These are phyloP conservation scores for Nomada ruficornis DNA, from an alignment of 2,888 invertebrate species.

Conservation along the genomic window DNA sequence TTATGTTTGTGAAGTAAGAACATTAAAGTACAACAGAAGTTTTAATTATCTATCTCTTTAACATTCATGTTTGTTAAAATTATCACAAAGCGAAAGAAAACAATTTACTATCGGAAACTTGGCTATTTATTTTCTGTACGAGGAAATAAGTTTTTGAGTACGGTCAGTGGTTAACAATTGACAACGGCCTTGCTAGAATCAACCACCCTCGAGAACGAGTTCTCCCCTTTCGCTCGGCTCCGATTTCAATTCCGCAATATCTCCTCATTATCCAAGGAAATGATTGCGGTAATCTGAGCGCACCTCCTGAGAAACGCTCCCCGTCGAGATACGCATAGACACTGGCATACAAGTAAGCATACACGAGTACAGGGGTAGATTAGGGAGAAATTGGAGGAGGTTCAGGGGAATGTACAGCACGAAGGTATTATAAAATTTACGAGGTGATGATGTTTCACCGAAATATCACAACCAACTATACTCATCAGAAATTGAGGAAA, in stretches of 20 bases:
- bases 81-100: too few species aligned
- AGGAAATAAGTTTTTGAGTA: neutral
- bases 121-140: too few species aligned
- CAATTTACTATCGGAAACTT: too few species aligned
- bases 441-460: too few species aligned
- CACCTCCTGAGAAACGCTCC: slow-evolving; percentile 25
- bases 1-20: neutral
- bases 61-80: too few species aligned
- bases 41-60: too few species aligned
- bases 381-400: too few species aligned
- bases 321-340: slow-evolving; percentile 13
- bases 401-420: too few species aligned
- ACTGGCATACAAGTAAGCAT: neutral
- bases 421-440: too few species aligned
- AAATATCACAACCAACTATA: too few species aligned
- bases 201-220: slow-evolving; percentile 24
- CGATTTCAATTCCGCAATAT: slow-evolving; percentile 64
- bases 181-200: slow-evolving; percentile 21
- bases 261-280: slow-evolving; percentile 62
- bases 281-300: slow-evolving; percentile 64
- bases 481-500: too few species aligned
- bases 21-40: neutral
- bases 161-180: slow-evolving; percentile 36
- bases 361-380: neutral
- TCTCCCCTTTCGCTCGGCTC: slow-evolving; percentile 54